Base-by-base conservation (phyloP, 2,797 vertebrate species). In the Chloroceryle inda region DNA sequence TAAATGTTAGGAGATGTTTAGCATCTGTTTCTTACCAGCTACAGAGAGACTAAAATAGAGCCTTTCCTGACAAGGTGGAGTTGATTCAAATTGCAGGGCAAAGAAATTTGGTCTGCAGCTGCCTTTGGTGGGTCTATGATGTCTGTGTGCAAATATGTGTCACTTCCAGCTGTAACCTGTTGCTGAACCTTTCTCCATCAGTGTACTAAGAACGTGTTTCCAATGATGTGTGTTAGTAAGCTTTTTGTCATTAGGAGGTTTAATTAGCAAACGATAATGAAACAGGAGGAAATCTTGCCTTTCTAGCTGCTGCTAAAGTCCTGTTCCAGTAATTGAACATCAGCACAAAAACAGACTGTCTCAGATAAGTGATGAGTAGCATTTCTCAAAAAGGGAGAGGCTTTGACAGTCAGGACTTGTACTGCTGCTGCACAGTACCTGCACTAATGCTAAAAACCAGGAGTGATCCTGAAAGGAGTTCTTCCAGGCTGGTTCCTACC, bases 11-110 rank as follows among this genome's bases (percentile, higher is more conserved):
- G 80, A 79, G 55, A 88, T 0, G 0, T 92, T 97, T 63, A 72
- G 74, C 85, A 93, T 85, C 88, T 94, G 89, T 94, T 96, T 85
- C 73, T 79, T 89, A 72, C 92, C 59, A 79, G 50, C 67, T 59
- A 2, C 23, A 73, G 74, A 45, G 74, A 89, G 42, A 61, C 69
- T 91, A 38, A 92, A 92, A 75, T 45, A 58, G 50, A 90, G 81
- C 55, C 88, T 94, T 84, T 71, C 29, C 35, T 52, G 16, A 16
- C 50, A 85, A 59, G 79, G 37, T 18, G 20, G 47, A n/a, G 67
- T 78, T 93, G 78, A 38, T 66, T 81, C 69, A 56, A 58, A 53
- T 58, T 68, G 47, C 50, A 82, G 50, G 74, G 47, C 55, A 42
- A 50, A 74, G 67, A 84, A 90, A 67, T 63, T 1, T n/a, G 45